A percentile compares a stretch with the other conserved stretches of the same genome.
Evolutionary conservation across 2,797 vertebrate species (phyloP).

Genomic region (Epinephelus awoara): DNA sequence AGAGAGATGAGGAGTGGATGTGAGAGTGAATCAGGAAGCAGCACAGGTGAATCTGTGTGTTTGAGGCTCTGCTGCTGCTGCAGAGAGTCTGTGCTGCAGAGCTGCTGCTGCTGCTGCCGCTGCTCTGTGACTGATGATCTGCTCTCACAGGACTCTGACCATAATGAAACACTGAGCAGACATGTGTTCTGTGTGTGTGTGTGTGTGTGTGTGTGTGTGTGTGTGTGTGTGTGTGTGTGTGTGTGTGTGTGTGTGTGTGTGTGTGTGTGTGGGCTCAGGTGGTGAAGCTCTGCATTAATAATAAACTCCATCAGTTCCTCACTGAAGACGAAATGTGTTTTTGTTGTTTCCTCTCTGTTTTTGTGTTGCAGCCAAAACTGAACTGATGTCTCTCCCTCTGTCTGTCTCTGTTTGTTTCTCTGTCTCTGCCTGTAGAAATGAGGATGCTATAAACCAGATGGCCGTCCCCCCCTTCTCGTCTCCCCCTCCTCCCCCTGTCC

Average conservation of each 20-base stretch:
- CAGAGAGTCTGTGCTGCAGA: not conserved
- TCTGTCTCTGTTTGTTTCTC: slow-evolving; percentile 15
- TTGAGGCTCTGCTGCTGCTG: not conserved
- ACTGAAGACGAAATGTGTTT: slow-evolving; percentile 1
- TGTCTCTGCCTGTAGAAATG: slow-evolving; percentile 83
- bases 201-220: not conserved
- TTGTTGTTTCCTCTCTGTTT: not conserved
- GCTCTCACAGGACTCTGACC: too few species aligned
- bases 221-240: not conserved
- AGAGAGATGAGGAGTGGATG: too few species aligned
- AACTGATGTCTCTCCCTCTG: not conserved
- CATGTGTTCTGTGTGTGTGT: not conserved
- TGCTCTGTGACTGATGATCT: not conserved
- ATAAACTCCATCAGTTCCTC: slow-evolving; percentile 18
- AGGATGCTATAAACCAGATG: slow-evolving; percentile 94
- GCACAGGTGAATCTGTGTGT: not conserved
- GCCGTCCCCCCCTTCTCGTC: slow-evolving; percentile 89
- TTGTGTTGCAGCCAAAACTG: not conserved
- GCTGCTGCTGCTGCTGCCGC: not conserved
- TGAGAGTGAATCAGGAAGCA: too few species aligned
- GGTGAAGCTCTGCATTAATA: slow-evolving; percentile 30
- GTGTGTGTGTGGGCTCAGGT: slow-evolving; percentile 14
- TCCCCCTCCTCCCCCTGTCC: slow-evolving; percentile 77
- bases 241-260: slow-evolving; percentile 5
- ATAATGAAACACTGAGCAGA: too few species aligned